Conservation (phyloP, 2,888 invertebrate species). For the Aporophyla nigra region DNA sequence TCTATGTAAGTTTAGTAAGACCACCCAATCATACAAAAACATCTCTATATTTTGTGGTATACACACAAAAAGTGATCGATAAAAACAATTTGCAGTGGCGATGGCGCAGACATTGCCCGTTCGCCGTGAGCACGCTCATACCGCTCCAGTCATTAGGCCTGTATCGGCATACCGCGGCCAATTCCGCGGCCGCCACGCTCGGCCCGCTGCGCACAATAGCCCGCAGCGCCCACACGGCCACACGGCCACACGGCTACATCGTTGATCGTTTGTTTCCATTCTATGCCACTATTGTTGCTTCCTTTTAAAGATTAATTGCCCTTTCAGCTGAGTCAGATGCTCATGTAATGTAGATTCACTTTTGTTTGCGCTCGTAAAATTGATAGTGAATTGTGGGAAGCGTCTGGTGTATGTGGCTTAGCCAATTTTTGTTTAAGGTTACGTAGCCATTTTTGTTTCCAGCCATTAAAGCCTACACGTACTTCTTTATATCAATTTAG, state of each 20-base stretch:
- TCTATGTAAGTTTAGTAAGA: neutral
- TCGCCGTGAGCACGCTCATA: constrained; percentile 8
- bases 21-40: constrained; percentile 1
- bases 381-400: constrained; percentile 45
- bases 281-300: constrained; percentile 50
- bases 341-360: constrained; percentile 58
- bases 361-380: constrained; percentile 51
- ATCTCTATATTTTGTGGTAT: neutral
- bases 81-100: constrained; percentile 47
- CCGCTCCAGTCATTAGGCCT: constrained; percentile 35
- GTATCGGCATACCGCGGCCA: constrained; percentile 20
- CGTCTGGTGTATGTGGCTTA: constrained; percentile 1
- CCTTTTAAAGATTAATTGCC: constrained; percentile 52
- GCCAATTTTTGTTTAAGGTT: neutral
- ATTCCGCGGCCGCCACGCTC: constrained; percentile 39
- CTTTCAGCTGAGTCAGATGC: constrained; percentile 48
- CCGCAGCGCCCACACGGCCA: constrained; percentile 37
- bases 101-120: constrained; percentile 25
- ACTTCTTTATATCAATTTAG: neutral
- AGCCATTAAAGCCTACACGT: neutral
- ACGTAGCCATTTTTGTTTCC: neutral
- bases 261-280: constrained; percentile 51
- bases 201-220: constrained; percentile 49
- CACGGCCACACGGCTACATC: constrained; percentile 38
- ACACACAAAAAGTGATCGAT: constrained; percentile 45